Conservation (phyloP, 2,797 vertebrate genomes). For the Platyrinchus mystaceus region DNA sequence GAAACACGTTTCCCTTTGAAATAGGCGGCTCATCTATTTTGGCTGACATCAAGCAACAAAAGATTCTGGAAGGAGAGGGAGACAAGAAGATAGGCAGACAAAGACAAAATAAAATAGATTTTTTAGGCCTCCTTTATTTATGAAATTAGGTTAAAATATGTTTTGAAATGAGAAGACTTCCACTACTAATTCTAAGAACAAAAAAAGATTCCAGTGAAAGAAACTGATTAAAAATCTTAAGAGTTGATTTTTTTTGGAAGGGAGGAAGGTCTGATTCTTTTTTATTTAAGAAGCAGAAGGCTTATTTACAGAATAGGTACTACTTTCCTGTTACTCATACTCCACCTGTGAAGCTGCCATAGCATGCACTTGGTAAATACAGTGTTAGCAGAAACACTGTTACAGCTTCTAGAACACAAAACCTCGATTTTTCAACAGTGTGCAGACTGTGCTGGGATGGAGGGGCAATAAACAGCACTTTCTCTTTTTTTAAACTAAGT, state of each 20-base stretch:
- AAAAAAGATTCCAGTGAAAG: not conserved
- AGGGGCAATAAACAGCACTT: not conserved
- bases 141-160: not conserved
- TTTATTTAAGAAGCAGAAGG: not conserved
- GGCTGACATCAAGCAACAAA: not conserved
- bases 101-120: not conserved
- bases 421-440: not conserved
- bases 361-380: not conserved
- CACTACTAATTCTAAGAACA: not conserved
- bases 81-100: not conserved
- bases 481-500: not conserved
- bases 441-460: not conserved
- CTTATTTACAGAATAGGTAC: not conserved
- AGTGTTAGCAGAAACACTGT: not conserved
- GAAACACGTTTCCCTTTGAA: not conserved
- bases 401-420: constrained; percentile 11
- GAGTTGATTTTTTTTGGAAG: not conserved
- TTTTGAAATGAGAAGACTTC: not conserved
- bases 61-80: not conserved
- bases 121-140: not conserved
- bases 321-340: constrained; percentile 26
- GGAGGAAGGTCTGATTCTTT: not conserved
- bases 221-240: not conserved
- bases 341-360: constrained; percentile 17
- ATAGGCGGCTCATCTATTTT: not conserved